These are phyloP conservation scores for Lasius fuliginosus DNA, from an alignment of 2,888 invertebrate genomes.

Conservation along the genomic window DNA sequence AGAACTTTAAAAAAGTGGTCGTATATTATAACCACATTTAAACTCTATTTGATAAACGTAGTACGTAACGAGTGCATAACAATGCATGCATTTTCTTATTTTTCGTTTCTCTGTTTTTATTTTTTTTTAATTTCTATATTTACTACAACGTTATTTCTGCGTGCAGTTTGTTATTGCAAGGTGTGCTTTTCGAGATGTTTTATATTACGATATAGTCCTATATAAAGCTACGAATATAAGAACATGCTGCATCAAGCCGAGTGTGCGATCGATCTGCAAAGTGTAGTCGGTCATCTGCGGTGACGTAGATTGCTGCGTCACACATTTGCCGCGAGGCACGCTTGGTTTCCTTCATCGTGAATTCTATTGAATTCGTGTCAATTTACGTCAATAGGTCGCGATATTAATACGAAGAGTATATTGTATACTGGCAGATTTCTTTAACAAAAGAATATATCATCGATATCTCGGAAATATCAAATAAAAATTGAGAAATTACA, in stretches of 20 bases:
- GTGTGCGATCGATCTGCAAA: constrained; percentile 49
- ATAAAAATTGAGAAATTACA: neutral
- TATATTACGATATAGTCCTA: neutral
- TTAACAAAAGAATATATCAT: neutral
- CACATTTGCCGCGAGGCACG: constrained; percentile 29
- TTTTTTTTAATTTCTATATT: neutral
- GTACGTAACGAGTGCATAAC: too few species aligned
- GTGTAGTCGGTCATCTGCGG: neutral
- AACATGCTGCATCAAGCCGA: neutral
- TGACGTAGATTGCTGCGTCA: constrained; percentile 51
- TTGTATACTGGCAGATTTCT: neutral
- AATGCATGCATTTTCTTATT: neutral
- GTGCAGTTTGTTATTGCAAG: neutral
- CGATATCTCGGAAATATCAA: neutral
- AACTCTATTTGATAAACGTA: neutral
- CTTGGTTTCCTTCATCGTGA: constrained; percentile 2
- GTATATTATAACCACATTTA: neutral
- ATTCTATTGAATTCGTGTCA: constrained; percentile 39
- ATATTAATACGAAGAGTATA: constrained; percentile 24
- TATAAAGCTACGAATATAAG: constrained; percentile 28
- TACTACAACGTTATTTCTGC: neutral
- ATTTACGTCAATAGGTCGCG: constrained; percentile 21
- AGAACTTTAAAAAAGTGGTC: neutral
- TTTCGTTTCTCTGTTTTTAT: neutral
- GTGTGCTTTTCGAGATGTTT: neutral